Percentiles rank a stretch among this genome's conserved stretches.
Conservation (phyloP, 2,797 vertebrate genomes). For the Propithecus perrieri region DNA sequence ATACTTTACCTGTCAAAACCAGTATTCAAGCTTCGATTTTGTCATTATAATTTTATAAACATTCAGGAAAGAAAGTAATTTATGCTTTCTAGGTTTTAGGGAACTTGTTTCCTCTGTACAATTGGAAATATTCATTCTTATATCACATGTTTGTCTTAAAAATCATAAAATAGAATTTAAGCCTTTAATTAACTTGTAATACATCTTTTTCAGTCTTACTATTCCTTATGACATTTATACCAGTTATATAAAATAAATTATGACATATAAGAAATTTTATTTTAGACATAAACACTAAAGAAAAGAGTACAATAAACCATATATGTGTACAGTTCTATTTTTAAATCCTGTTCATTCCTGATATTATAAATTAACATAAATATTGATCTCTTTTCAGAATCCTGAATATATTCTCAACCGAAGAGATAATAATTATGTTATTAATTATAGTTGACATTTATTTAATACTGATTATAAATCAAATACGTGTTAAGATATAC, state of each 20-base stretch:
- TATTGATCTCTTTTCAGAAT: not conserved
- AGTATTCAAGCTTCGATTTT: not conserved
- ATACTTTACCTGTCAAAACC: not conserved
- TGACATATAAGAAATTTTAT: not conserved
- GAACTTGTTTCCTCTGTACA: not conserved
- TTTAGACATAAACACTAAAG: not conserved
- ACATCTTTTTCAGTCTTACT: not conserved
- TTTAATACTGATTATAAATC: not conserved
- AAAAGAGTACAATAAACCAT: not conserved
- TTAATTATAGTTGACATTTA: not conserved
- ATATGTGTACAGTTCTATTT: not conserved
- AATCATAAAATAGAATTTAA: not conserved
- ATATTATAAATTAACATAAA: not conserved
- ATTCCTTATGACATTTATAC: not conserved
- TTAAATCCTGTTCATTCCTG: not conserved
- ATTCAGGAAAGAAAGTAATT: not conserved
- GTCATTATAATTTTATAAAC: not conserved
- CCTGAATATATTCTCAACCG: not conserved
- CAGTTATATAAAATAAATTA: not conserved
- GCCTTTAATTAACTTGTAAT: not conserved
- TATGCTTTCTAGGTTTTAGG: not conserved
- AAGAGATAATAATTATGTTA: not conserved
- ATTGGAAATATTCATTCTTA: not conserved
- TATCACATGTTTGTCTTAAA: not conserved
- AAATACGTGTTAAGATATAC: not conserved